A percentile compares a stretch with the other conserved stretches of the same genome.
Evolutionary conservation across 1,140 invertebrate genomes (phyloP).

Genomic region (Calephelis nemesis): DNA sequence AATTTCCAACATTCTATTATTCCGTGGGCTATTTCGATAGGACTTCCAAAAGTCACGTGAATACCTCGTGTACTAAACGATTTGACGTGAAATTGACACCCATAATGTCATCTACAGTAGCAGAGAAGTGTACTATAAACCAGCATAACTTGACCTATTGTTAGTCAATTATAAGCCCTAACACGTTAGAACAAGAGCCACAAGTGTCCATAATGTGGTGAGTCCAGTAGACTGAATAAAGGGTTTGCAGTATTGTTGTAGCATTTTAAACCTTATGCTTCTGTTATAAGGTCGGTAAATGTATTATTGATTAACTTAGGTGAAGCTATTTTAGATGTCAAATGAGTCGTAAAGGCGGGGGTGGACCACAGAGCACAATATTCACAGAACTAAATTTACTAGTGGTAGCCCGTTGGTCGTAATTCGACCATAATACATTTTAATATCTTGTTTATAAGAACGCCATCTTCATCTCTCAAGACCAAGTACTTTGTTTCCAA

Average conservation of each 20-base stretch:
- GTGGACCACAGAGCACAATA: constrained; percentile 20
- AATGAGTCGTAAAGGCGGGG: constrained; percentile 36
- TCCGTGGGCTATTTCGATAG: too few species aligned
- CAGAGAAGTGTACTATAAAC: constrained; percentile 22
- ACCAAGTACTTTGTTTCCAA: too few species aligned
- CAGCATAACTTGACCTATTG: constrained; percentile 19
- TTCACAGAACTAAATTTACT: constrained; percentile 9
- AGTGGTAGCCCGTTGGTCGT: too few species aligned
- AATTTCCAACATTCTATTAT: too few species aligned
- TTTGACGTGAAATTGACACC: constrained; percentile 33
- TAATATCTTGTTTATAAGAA: too few species aligned
- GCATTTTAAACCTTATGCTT: constrained; percentile 25
- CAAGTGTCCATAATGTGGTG: neutral
- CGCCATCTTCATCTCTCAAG: too few species aligned
- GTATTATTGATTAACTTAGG: constrained; percentile 23
- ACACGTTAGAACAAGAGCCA: constrained; percentile 18
- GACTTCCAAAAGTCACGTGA: constrained; percentile 24
- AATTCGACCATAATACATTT: too few species aligned
- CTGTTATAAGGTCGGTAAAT: constrained; percentile 18
- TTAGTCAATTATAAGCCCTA: constrained; percentile 27
- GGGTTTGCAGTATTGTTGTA: neutral
- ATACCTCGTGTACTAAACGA: constrained; percentile 19
- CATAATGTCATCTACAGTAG: constrained; percentile 37
- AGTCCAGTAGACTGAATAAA: neutral
- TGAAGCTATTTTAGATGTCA: constrained; percentile 42